Evolutionary conservation across 2,888 invertebrate genomes (phyloP).

Genomic region (Melolontha melolontha): DNA sequence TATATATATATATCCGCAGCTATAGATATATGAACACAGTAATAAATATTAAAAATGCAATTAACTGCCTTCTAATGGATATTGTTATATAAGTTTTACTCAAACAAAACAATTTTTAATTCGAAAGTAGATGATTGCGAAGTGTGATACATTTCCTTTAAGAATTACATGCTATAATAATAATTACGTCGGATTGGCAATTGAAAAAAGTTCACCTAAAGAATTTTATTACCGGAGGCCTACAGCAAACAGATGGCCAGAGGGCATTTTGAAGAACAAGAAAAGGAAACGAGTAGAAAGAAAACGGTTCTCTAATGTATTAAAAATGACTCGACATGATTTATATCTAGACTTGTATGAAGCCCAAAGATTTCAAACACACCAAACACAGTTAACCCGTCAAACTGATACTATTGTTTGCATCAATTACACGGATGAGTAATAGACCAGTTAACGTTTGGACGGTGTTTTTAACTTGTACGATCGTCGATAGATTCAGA

Average conservation of each 20-base stretch:
- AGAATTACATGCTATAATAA: no score
- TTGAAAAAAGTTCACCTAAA: no score
- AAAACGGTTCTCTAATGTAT: slow-evolving; percentile 19
- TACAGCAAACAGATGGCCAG: background rate
- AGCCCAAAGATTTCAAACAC: slow-evolving; percentile 7
- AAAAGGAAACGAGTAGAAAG: slow-evolving; percentile 5
- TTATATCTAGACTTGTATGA: slow-evolving; percentile 16
- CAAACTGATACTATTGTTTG: slow-evolving; percentile 35
- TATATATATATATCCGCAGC: no score
- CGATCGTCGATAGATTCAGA: slow-evolving; percentile 9
- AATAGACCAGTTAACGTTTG: slow-evolving; percentile 31
- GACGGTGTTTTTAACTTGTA: slow-evolving; percentile 12
- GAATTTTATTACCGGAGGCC: no score
- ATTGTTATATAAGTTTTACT: no score
- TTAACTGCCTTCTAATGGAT: no score
- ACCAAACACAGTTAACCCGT: slow-evolving; percentile 30
- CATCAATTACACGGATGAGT: slow-evolving; percentile 35
- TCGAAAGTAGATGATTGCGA: no score
- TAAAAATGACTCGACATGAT: slow-evolving; percentile 21
- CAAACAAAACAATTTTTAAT: no score
- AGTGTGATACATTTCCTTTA: no score
- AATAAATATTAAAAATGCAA: no score
- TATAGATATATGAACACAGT: no score
- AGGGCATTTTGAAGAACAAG: background rate
- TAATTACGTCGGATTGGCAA: no score